Evolutionary conservation across 2,797 vertebrate genomes (phyloP).

Genomic region (Steatocranus sp.): DNA sequence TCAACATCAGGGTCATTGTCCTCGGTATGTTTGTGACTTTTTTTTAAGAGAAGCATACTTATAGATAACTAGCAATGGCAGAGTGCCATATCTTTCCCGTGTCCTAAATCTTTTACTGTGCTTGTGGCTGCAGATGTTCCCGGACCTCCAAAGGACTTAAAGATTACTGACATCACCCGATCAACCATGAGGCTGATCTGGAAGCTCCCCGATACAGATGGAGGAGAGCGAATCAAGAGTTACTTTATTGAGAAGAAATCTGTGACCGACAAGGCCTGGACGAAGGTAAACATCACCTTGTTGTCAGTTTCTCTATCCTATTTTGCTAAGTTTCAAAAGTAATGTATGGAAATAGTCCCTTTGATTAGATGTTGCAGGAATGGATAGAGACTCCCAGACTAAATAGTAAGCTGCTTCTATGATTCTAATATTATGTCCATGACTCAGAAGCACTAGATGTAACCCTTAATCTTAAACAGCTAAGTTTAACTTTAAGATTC

Average conservation of each 20-base stretch:
- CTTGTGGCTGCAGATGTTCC: constrained; percentile 69
- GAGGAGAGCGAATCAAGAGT: constrained; percentile 97
- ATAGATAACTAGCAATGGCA: not conserved
- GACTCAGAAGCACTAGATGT: not conserved
- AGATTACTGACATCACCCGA: constrained; percentile 90
- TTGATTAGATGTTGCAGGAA: not conserved
- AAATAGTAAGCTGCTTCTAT: not conserved
- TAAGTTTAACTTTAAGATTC: not conserved
- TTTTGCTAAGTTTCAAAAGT: not conserved
- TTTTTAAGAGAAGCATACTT: not conserved
- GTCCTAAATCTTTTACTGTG: not conserved
- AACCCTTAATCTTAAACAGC: not conserved
- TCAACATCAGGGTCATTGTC: constrained; percentile 89
- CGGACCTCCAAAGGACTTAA: constrained; percentile 89
- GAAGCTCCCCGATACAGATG: constrained; percentile 96
- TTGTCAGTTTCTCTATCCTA: not conserved
- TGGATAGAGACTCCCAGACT: not conserved
- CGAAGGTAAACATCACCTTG: constrained; percentile 60
- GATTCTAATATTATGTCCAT: not conserved
- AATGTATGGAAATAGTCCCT: not conserved
- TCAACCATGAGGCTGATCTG: constrained; percentile 91
- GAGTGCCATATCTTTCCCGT: not conserved
- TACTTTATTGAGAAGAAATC: constrained; percentile 96
- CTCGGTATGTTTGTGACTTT: constrained; percentile 78
- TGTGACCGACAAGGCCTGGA: constrained; percentile 92